Evolutionary conservation across 2,113 vertebrate genomes (phyloP), one percentile per base, ranked within the genome.

Genomic region (Epinephelus lanceolatus): DNA sequence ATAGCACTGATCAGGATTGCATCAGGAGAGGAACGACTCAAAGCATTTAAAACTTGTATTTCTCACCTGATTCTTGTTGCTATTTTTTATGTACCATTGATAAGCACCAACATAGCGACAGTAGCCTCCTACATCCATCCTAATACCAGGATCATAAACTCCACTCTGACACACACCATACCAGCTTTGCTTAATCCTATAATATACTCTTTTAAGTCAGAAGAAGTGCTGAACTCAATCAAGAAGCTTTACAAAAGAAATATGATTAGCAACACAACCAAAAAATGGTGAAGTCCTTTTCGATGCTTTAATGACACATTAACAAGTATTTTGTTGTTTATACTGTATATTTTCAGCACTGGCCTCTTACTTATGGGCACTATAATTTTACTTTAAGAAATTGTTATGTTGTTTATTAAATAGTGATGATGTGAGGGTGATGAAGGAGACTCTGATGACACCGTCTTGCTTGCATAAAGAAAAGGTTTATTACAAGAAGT

Each of bases 101-200:
- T 80, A 1, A 17, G 12, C 2, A 82, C 74, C 25, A 87, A 76
- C 37, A 25, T 86, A 30, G 59, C 33, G 2, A 0, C 25, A 30
- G 1, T 76, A 2, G 2, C 4, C 33, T 23, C 81, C 3, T 21
- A 27, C 47, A 84, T 90, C 37, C 37, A 89, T 21, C 80, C 80
- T n/a, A 93, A 94, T 42, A 40, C 17, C 18, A 81, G 94, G 17
- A 94, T 95, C 3, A 71, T 94, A 17, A 94, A 92, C 40, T 80
- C 72, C 8, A 75, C 82, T 21, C 71, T 94, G 49, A 85, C 91
- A 27, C 73, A 86, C 65, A 92, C 52, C 4, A 3, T 92, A 37
- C 90, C 94, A 23, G 27, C 91, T 56, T 65, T 93, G 52, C 68
- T 93, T 6, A 94, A 94, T 83, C 92, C 93, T 5, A 91, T 94